These are phyloP conservation scores for Cataglyphis hispanica DNA, from an alignment of 1,140 invertebrate genomes.

Conservation along the genomic window DNA sequence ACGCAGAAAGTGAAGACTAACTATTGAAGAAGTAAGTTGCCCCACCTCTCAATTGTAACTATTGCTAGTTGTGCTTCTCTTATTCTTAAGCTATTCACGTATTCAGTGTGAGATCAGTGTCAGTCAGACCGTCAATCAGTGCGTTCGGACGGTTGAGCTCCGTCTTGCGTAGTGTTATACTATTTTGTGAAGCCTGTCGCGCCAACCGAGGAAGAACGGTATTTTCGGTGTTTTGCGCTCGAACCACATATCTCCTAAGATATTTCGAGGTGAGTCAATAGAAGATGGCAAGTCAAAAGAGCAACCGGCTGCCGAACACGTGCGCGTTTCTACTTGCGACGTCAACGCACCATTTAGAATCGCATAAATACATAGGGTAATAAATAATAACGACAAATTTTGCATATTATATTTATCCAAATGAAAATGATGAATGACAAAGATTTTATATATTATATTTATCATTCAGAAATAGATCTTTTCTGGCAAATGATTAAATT, in stretches of 20 bases:
- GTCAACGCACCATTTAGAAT: slow-evolving; percentile 11
- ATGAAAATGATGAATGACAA: too few relatives aligned
- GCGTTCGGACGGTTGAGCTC: slow-evolving; percentile 14
- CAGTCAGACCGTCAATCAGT: slow-evolving; percentile 54
- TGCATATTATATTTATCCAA: too few relatives aligned
- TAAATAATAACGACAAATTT: neutral
- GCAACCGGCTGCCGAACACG: slow-evolving; percentile 23
- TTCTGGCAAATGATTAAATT: too few relatives aligned
- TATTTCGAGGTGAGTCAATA: slow-evolving; percentile 61
- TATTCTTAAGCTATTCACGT: slow-evolving; percentile 7
- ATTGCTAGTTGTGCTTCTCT: slow-evolving; percentile 24
- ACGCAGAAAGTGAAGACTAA: neutral
- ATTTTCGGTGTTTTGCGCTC: slow-evolving; percentile 60
- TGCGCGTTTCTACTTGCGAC: slow-evolving; percentile 3
- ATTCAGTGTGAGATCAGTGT: slow-evolving; percentile 36
- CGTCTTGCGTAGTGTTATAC: slow-evolving; percentile 30
- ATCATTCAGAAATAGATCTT: too few relatives aligned
- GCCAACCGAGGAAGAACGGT: slow-evolving; percentile 43
- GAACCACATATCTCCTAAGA: slow-evolving; percentile 49
- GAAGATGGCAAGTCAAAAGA: neutral
- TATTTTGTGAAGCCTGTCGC: slow-evolving; percentile 40
- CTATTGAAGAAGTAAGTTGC: slow-evolving; percentile 16
- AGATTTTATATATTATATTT: too few relatives aligned
- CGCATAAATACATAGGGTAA: neutral
- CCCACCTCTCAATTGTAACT: slow-evolving; percentile 17